Conservation (phyloP, 2,888 invertebrate genomes). For the Amphiduros pacificus region DNA sequence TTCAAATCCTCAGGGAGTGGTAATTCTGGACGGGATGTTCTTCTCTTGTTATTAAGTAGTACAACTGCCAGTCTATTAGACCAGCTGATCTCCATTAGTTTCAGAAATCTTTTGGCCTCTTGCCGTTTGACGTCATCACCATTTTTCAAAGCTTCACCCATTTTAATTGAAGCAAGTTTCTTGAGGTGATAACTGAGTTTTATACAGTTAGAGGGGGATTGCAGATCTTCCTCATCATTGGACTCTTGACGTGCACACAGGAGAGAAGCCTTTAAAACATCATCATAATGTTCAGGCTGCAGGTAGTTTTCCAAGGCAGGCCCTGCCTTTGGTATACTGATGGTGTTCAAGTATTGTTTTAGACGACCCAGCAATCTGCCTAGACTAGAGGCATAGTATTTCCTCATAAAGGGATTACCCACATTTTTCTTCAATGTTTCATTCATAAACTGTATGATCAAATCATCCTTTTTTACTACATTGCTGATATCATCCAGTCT, state of each 20-base stretch:
- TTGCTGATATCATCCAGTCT: no score
- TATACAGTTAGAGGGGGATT: conserved; percentile 26
- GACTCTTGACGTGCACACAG: no score
- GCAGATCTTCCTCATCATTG: conserved; percentile 28
- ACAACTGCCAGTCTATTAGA: conserved; percentile 26
- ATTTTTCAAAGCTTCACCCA: conserved; percentile 18
- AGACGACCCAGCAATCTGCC: not conserved
- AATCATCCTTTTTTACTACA: no score
- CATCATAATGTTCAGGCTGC: conserved; percentile 23
- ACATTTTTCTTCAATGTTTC: conserved; percentile 4
- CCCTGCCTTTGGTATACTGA: not conserved
- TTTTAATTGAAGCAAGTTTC: conserved; percentile 19
- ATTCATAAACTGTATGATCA: no score
- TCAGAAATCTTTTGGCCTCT: conserved; percentile 26
- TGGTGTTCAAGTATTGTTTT: not conserved
- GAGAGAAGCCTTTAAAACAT: conserved; percentile 23
- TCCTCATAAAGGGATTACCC: not conserved
- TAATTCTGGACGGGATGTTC: conserved; percentile 16
- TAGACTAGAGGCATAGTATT: not conserved
- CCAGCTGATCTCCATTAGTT: conserved; percentile 28
- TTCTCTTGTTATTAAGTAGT: conserved; percentile 21
- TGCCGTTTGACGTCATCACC: conserved; percentile 12
- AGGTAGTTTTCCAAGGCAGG: conserved; percentile 7
- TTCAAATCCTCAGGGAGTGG: conserved; percentile 28
- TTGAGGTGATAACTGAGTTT: conserved; percentile 26